Evolutionary conservation across 2,797 vertebrate genomes (phyloP), one percentile per base, ranked within the genome.

Genomic region (Diglossa cyanea): DNA sequence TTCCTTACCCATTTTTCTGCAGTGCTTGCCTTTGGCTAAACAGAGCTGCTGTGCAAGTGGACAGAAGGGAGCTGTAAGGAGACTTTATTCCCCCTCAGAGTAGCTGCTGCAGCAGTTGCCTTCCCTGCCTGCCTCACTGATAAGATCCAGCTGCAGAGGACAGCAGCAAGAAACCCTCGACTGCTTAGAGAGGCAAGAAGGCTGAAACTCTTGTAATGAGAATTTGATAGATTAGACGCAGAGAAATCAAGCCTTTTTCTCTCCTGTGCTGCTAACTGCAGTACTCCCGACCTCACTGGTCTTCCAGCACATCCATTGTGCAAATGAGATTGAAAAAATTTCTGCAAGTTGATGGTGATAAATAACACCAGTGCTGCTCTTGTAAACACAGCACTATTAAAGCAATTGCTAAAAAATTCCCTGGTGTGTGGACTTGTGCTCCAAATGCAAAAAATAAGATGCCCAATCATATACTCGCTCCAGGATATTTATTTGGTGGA

Each of bases 311-410:
- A 94, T 94, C 57, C 84, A 44, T 92, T 94, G 92, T 86, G 77
- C 71, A 93, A 95, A 95, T 94, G 90, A 93, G 77, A 92, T 88
- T 95, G 88, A 91, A 92, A 92, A 86, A 86, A 93, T 94, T 96
- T 93, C 88, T 95, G 93, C 90, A 67, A 94, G 74, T 95, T 57
- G 54, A 70, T 94, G 77, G 35, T 77, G 63, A 84, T 92, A 96
- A 96, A 88, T 94, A 84, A 95, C 79, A 82, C 37, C 65, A 33
- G 42, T 48, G 50, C 67, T 66, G 53, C 28, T 84, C 65, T 75
- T 76, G 92, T 95, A 95, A 95, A 95, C 92, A 88, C 35, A 80
- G 61, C 50, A 42, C 84, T 68, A 93, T 92, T 96, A 91, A 89
- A 96, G 81, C 74, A 90, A 93, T 95, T 80, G 73, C 77, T 89